These are phyloP conservation scores for Meloidogyne hapla DNA, from an alignment of 1,140 invertebrate species.

Conservation along the genomic window DNA sequence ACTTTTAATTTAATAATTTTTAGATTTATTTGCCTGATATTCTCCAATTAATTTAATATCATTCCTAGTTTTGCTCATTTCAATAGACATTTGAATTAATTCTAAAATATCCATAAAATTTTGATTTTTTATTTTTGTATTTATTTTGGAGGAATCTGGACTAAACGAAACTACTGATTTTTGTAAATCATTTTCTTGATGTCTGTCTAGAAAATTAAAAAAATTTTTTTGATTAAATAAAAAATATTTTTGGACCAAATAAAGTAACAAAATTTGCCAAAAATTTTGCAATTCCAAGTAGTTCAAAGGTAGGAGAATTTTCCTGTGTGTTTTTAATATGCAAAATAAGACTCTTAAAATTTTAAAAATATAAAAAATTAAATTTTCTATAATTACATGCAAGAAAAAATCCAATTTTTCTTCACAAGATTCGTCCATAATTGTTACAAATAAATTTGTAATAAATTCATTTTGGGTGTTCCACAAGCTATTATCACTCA, in stretches of 20 bases:
- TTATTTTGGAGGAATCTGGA: not conserved
- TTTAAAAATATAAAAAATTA: no score
- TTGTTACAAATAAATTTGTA: constrained; percentile 20
- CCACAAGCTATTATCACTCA: constrained; percentile 5
- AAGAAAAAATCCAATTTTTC: constrained; percentile 12
- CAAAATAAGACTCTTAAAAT: constrained; percentile 12
- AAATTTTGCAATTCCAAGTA: constrained; percentile 16
- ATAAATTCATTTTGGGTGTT: constrained; percentile 18
- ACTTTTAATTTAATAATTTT: not conserved
- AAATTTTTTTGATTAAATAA: not conserved
- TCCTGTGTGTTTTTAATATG: constrained; percentile 8
- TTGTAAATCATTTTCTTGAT: not conserved
- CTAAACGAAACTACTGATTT: constrained; percentile 3
- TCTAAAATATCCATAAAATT: constrained; percentile 26
- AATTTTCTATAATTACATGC: constrained; percentile 7
- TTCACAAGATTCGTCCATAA: constrained; percentile 12
- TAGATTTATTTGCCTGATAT: constrained; percentile 24
- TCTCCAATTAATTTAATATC: constrained; percentile 19
- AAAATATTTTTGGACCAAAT: not conserved
- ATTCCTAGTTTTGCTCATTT: constrained; percentile 16
- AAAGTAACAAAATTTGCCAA: constrained; percentile 17
- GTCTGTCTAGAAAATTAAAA: not conserved
- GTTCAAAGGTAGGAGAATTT: constrained; percentile 8
- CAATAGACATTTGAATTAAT: constrained; percentile 17
- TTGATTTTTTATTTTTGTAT: constrained; percentile 11